Base-by-base conservation (phyloP, 2,113 vertebrate genomes). In the Microcebus lehilahytsara region DNA sequence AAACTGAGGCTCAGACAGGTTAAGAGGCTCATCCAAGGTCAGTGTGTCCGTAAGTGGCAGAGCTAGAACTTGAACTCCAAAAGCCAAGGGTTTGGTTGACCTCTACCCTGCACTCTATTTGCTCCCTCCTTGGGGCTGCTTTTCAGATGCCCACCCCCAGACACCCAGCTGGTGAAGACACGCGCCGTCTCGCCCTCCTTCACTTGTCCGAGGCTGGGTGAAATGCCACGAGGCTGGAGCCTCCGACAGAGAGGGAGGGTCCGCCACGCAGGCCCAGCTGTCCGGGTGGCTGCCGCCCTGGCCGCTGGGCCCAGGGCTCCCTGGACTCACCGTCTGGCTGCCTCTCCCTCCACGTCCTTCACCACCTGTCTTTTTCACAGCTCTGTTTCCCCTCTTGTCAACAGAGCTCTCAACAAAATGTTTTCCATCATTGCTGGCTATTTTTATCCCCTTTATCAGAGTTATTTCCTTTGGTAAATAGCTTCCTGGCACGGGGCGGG, bases 381-480 rank as follows among this genome's bases (percentile, higher is more conserved):
- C 96, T 99, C 97, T 79, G 11, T 98, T 99, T 99, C 99, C 99
- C 98, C 97, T 98, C 97, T 97, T 98, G 97, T 96, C 98, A 98
- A 85, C 93, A 0, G 51, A 91, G 92, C 98, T 95, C 88, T 96
- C 97, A 95, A 90, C 97, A 20, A 96, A 98, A 98, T 98, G 98
- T 96, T 98, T 98, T 97, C 98, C 98, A 94, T 98, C 95, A 14
- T 85, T 95, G 90, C 53, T 22, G 98, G 98, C 98, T 99, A 99
- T 99, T 99, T 99, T 98, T 99, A 98, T 96, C 95, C 97, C 93
- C 85, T 98, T 99, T 99, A 99, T 99, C 99, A 27, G 96, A 98
- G 98, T 98, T 98, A 83, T 98, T 98, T 99, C 98, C 98, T 96
- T 90, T 96, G 97, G 98, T 98, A 98, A 99, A 98, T 98, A 98